phyloP scores from a whole-genome alignment of 2,797 vertebrate genomes.

The Emydoidea blandingii region DNA sequence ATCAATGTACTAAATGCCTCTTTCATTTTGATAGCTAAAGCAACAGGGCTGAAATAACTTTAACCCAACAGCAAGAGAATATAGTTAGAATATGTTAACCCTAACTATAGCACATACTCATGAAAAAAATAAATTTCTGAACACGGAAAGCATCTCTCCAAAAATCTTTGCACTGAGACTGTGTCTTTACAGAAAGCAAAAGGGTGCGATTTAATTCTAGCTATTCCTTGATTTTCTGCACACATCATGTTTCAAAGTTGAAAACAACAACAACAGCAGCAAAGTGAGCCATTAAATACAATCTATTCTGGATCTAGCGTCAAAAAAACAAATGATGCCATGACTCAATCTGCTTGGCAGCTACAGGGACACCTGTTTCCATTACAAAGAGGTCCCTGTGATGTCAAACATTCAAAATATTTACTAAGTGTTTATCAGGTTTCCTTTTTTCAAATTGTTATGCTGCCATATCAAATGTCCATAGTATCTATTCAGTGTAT shows the following conservation, averaged over 20 bases:
- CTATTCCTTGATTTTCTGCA: background rate
- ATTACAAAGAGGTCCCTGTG: background rate
- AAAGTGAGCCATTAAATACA: background rate
- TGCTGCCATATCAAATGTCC: rapidly evolving
- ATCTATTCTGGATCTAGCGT: background rate
- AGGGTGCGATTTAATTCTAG: rapidly evolving
- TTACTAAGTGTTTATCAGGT: background rate
- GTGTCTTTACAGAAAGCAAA: rapidly evolving
- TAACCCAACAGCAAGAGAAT: rapidly evolving
- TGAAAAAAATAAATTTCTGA: background rate
- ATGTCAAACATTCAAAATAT: rapidly evolving
- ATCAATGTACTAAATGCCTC: background rate
- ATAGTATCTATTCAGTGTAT: rapidly evolving
- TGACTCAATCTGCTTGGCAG: background rate
- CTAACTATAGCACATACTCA: rapidly evolving
- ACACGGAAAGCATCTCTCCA: background rate
- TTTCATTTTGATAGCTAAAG: background rate
- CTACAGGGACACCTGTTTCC: background rate
- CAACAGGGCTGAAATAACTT: background rate
- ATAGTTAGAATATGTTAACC: background rate
- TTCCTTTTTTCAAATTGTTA: background rate
- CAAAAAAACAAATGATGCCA: background rate
- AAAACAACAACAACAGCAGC: background rate
- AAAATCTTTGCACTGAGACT: background rate
- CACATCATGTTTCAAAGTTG: background rate